phyloP scores from a whole-genome alignment of 1,140 invertebrate genomes.

The Ostrea denselamellosa region DNA sequence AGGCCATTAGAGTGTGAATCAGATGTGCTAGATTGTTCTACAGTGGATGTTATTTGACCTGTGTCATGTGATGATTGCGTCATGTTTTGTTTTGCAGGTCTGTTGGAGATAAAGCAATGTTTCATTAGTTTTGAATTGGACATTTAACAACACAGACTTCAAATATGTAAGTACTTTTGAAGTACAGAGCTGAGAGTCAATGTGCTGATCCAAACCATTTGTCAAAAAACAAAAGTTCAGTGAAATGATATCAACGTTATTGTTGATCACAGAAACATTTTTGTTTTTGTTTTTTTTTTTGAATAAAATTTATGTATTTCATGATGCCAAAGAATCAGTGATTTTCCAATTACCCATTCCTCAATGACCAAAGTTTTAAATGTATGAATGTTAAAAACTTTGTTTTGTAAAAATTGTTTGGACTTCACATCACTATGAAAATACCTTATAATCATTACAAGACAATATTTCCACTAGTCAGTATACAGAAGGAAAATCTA shows the following conservation, averaged over 20 bases:
- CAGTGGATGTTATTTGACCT: neutral
- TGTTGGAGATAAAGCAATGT: neutral
- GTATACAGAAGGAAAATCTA: no score
- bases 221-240: neutral
- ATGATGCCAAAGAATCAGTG: no score
- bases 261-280: neutral
- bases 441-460: no score
- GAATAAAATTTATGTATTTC: no score
- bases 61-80: slow-evolving; percentile 36
- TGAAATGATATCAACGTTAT: no score
- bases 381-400: no score
- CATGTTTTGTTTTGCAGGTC: slow-evolving; percentile 10
- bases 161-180: slow-evolving; percentile 6
- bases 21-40: neutral
- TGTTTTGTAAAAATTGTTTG: no score
- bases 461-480: no score
- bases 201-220: neutral
- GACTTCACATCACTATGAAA: no score
- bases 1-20: neutral
- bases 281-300: neutral
- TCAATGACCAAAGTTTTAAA: no score
- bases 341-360: no score
- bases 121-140: neutral
- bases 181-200: neutral
- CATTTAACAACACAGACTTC: slow-evolving; percentile 2